Percentiles rank a stretch among this genome's conserved stretches.
These are phyloP conservation scores for Sinocyclocheilus rhinocerous DNA, from an alignment of 2,113 vertebrate genomes.

Conservation along the genomic window DNA sequence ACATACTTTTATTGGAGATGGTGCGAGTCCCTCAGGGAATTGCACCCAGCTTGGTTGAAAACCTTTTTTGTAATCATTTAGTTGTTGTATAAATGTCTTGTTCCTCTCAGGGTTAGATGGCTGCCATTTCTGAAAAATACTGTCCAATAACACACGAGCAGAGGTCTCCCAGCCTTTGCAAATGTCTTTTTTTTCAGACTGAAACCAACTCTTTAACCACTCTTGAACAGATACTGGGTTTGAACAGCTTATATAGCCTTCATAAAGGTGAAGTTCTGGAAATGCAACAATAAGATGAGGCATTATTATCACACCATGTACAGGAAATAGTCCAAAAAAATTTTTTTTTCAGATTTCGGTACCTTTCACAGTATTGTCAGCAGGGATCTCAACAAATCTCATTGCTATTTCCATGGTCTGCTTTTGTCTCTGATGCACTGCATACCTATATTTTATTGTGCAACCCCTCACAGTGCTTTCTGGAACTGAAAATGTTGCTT, in stretches of 20 bases:
- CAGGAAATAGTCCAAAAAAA: no score
- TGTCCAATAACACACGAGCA: constrained; percentile 57
- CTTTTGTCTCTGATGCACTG: constrained; percentile 53
- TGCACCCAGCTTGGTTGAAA: background rate
- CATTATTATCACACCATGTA: no score
- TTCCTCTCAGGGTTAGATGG: constrained; percentile 55
- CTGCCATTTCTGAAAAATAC: constrained; percentile 65
- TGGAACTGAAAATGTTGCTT: constrained; percentile 59
- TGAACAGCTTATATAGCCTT: constrained; percentile 47
- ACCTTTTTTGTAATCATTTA: rapidly evolving
- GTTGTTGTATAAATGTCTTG: background rate
- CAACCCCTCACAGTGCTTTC: rapidly evolving
- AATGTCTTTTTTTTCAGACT: rapidly evolving
- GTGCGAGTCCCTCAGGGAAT: no score
- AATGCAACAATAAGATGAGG: background rate
- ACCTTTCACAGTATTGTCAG: constrained; percentile 50
- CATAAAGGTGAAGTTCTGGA: constrained; percentile 71
- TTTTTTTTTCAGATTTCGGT: background rate
- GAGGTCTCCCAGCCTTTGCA: constrained; percentile 55
- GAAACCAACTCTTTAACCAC: rapidly evolving
- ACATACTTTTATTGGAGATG: constrained; percentile 52
- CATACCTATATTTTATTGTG: background rate
- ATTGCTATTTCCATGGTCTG: rapidly evolving
- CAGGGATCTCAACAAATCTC: background rate
- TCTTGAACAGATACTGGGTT: no score